phyloP scores from a whole-genome alignment of 2,113 vertebrate species.

The Macrotis lagotis region DNA sequence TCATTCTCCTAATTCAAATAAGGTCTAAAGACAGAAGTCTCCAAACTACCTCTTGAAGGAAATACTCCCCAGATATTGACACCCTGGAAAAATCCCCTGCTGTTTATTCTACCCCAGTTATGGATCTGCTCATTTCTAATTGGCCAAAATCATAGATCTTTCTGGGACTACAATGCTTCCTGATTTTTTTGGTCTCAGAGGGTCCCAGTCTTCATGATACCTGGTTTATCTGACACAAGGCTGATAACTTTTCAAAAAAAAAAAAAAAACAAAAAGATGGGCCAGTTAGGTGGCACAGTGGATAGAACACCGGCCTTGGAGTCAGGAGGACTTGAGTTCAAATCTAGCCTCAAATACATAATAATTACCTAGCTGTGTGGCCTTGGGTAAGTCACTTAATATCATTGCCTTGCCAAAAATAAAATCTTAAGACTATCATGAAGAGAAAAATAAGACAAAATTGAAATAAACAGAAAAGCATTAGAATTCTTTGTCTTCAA shows the following conservation, averaged over 20 bases:
- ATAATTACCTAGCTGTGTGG: too few relatives aligned
- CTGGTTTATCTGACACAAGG: background rate
- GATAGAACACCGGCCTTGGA: too few relatives aligned
- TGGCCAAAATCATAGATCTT: background rate
- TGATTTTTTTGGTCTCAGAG: background rate
- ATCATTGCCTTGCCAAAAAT: too few relatives aligned
- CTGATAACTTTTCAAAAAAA: background rate
- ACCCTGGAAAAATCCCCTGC: background rate
- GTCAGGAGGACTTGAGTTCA: too few relatives aligned
- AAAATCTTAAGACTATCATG: background rate
- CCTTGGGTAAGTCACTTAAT: too few relatives aligned
- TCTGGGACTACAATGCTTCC: background rate
- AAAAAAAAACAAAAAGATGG: too few relatives aligned
- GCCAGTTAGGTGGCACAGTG: too few relatives aligned
- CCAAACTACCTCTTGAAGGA: background rate
- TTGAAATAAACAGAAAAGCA: background rate
- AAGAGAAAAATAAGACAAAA: background rate
- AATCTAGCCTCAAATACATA: too few relatives aligned
- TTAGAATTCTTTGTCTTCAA: background rate
- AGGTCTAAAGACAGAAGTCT: too few relatives aligned
- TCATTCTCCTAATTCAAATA: background rate
- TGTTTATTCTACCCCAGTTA: background rate
- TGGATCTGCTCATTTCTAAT: background rate
- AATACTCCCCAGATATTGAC: background rate
- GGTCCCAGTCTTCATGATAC: background rate